Conservation (phyloP, 1,140 invertebrate genomes). For the Bombus breviceps region DNA sequence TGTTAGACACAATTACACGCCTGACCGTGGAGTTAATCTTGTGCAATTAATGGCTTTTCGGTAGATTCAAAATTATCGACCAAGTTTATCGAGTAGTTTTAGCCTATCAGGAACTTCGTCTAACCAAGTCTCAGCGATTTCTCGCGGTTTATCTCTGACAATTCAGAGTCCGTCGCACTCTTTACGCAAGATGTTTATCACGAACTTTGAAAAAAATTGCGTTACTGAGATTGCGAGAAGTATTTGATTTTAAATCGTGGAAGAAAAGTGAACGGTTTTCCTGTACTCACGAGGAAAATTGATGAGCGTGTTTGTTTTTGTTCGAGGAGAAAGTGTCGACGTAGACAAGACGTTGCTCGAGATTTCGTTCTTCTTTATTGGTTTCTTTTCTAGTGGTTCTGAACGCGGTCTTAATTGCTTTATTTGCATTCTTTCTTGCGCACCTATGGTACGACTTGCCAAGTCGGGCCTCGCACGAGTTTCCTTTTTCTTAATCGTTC, state of each 20-base stretch:
- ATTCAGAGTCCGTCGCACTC: background rate
- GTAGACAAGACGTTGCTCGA: background rate
- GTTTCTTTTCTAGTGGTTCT: background rate
- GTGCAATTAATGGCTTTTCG: background rate
- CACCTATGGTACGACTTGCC: background rate
- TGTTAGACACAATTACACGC: background rate
- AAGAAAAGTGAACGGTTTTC: background rate
- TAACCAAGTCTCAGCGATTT: background rate
- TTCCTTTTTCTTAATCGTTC: background rate
- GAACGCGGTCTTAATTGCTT: slow-evolving; percentile 6
- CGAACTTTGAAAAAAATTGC: background rate
- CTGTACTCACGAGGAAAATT: background rate
- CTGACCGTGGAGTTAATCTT: background rate
- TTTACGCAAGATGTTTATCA: background rate
- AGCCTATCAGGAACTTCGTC: background rate
- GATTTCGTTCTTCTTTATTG: background rate
- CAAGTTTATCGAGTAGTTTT: background rate
- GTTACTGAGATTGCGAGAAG: too few relatives aligned
- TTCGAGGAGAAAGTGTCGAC: slow-evolving; percentile 24
- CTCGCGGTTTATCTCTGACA: background rate
- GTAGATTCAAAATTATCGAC: too few relatives aligned
- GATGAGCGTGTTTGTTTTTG: background rate
- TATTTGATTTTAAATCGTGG: background rate
- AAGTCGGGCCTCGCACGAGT: background rate
- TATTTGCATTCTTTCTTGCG: slow-evolving; percentile 34